A percentile compares a stretch with the other conserved stretches of the same genome.
phyloP scores from a whole-genome alignment of 2,113 vertebrate species.

The Carollia perspicillata region DNA sequence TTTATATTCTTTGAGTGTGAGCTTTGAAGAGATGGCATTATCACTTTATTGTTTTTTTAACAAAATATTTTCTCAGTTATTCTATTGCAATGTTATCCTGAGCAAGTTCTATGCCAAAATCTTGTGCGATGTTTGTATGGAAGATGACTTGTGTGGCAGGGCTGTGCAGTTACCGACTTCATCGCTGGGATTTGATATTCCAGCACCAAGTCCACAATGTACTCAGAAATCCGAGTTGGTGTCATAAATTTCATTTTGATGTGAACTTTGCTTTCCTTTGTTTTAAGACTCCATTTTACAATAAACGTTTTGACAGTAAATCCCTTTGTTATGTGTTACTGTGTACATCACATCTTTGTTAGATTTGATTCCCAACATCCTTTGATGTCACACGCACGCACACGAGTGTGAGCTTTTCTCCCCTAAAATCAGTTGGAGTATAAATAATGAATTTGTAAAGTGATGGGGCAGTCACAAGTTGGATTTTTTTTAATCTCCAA shows the following conservation, averaged over 20 bases:
- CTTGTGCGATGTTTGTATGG: constrained; percentile 81
- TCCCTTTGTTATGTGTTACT: constrained; percentile 81
- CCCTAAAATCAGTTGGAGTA: constrained; percentile 33
- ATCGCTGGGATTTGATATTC: constrained; percentile 80
- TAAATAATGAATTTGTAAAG: constrained; percentile 55
- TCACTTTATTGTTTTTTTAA: constrained; percentile 71
- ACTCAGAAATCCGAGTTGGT: constrained; percentile 79
- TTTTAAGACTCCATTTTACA: constrained; percentile 87
- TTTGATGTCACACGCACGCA: constrained; percentile 38
- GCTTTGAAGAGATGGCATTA: constrained; percentile 79
- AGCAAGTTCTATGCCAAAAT: constrained; percentile 77
- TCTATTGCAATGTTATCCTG: constrained; percentile 73
- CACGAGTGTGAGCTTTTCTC: neutral
- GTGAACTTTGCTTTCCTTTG: constrained; percentile 83
- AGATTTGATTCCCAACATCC: constrained; percentile 22
- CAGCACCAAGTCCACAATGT: constrained; percentile 75
- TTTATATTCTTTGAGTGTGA: constrained; percentile 80
- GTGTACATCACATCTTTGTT: constrained; percentile 70
- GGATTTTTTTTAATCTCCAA: constrained; percentile 12
- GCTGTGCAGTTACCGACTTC: constrained; percentile 73
- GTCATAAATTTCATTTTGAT: constrained; percentile 83
- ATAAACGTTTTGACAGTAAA: constrained; percentile 91
- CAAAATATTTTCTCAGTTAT: constrained; percentile 68
- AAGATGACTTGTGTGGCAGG: constrained; percentile 79
- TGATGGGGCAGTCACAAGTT: constrained; percentile 30